phyloP scores from a whole-genome alignment of 2,888 invertebrate species.

The Hemicrepidius hirtus region DNA sequence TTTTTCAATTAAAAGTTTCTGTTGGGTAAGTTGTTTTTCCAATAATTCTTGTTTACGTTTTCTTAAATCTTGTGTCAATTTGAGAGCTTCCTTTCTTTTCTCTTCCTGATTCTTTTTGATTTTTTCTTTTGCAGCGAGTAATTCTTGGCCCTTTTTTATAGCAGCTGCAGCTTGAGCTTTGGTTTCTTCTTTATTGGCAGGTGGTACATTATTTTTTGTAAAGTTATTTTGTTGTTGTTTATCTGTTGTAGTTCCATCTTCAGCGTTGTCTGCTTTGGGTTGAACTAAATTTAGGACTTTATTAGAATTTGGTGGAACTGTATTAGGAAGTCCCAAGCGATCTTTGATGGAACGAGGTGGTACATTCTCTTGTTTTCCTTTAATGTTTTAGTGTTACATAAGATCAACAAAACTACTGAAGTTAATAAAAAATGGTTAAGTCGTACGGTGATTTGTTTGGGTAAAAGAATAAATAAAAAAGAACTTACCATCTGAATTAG shows the following conservation, averaged over 20 bases:
- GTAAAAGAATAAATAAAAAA: no score
- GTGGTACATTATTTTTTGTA: slow-evolving; percentile 51
- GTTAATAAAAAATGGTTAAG: background rate
- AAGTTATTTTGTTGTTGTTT: slow-evolving; percentile 46
- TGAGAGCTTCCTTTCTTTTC: slow-evolving; percentile 83
- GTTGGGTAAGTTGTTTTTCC: slow-evolving; percentile 92
- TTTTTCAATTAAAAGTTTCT: slow-evolving; percentile 87
- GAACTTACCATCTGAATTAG: slow-evolving; percentile 62
- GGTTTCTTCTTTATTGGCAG: slow-evolving; percentile 63
- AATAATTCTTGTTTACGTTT: slow-evolving; percentile 90
- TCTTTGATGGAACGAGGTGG: slow-evolving; percentile 73
- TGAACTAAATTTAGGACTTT: slow-evolving; percentile 71
- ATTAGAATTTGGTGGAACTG: slow-evolving; percentile 68
- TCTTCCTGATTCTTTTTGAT: slow-evolving; percentile 85
- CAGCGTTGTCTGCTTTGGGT: slow-evolving; percentile 67
- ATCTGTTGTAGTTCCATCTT: slow-evolving; percentile 48
- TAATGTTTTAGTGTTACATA: slow-evolving; percentile 43
- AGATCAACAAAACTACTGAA: background rate
- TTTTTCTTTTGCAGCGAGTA: slow-evolving; percentile 79
- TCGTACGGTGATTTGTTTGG: no score
- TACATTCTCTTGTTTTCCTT: slow-evolving; percentile 79
- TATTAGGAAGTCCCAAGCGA: slow-evolving; percentile 70
- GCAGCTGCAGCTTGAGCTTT: slow-evolving; percentile 69
- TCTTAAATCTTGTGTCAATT: slow-evolving; percentile 86
- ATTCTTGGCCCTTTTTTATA: slow-evolving; percentile 75